Percentiles rank a stretch among this genome's conserved stretches.
phyloP scores from a whole-genome alignment of 1,140 invertebrate species.

The Cydia pomonella region DNA sequence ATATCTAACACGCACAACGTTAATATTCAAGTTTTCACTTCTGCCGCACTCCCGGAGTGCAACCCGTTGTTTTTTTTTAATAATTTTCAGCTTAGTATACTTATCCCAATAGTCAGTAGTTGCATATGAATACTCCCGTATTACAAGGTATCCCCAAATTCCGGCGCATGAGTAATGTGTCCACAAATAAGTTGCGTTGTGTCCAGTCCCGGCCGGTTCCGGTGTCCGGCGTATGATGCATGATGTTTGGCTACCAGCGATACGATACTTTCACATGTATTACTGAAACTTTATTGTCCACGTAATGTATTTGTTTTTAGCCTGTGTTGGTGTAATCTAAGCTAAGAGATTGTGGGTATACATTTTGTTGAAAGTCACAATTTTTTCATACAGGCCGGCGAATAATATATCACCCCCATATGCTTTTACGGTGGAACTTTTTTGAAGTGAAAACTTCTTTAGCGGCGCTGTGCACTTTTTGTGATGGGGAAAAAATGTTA shows the following conservation, averaged over 20 bases:
- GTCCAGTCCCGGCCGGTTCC: slow-evolving; percentile 12
- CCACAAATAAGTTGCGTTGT: slow-evolving; percentile 30
- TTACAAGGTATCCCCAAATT: slow-evolving; percentile 5
- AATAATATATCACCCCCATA: no score
- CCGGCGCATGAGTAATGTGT: slow-evolving; percentile 28
- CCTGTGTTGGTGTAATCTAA: neutral
- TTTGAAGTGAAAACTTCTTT: no score
- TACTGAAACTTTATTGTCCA: neutral
- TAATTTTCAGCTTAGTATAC: neutral
- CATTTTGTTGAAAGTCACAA: neutral
- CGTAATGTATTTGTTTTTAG: neutral
- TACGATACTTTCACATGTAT: slow-evolving; percentile 9
- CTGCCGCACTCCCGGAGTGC: no score
- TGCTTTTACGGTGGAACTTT: no score
- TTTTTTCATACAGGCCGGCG: no score
- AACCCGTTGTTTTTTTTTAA: neutral
- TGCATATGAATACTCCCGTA: neutral
- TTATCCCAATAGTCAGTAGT: neutral
- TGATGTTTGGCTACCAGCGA: slow-evolving; percentile 21
- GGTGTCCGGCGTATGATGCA: slow-evolving; percentile 23
- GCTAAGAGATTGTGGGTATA: neutral
- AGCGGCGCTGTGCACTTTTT: no score
- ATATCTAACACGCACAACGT: no score
- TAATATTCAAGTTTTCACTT: no score
- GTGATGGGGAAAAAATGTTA: no score